These are phyloP conservation scores for Clarias pachynema DNA, from an alignment of 2,797 vertebrate genomes.

Conservation along the genomic window DNA sequence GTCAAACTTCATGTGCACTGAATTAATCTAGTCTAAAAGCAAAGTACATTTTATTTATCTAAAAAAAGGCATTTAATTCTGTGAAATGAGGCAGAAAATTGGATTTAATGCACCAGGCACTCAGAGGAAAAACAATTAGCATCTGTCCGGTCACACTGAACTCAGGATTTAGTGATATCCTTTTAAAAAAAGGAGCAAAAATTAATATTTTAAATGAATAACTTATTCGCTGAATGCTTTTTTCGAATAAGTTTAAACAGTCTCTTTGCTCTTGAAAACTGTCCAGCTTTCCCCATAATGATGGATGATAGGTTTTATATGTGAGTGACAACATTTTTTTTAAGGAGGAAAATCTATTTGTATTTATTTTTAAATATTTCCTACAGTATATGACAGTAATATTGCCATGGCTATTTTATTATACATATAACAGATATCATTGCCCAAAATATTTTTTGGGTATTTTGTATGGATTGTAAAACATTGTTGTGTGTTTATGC, in stretches of 20 bases:
- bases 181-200: background rate
- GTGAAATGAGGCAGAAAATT: constrained; percentile 1
- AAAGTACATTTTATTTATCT: background rate
- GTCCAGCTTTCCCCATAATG: background rate
- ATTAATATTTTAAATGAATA: background rate
- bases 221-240: background rate
- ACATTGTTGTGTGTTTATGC: background rate
- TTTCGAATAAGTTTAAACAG: background rate
- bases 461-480: background rate
- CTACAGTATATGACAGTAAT: background rate
- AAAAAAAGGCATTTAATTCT: background rate
- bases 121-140: background rate
- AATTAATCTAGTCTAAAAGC: background rate
- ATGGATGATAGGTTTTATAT: background rate
- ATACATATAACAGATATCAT: background rate
- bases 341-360: background rate
- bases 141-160: background rate
- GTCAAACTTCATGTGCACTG: background rate
- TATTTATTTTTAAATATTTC: background rate
- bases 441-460: background rate
- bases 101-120: constrained; percentile 1
- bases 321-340: background rate
- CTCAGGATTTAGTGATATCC: background rate
- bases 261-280: background rate
- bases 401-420: background rate